Conservation (phyloP, 2,797 vertebrate genomes). For the Pygocentrus nattereri region DNA sequence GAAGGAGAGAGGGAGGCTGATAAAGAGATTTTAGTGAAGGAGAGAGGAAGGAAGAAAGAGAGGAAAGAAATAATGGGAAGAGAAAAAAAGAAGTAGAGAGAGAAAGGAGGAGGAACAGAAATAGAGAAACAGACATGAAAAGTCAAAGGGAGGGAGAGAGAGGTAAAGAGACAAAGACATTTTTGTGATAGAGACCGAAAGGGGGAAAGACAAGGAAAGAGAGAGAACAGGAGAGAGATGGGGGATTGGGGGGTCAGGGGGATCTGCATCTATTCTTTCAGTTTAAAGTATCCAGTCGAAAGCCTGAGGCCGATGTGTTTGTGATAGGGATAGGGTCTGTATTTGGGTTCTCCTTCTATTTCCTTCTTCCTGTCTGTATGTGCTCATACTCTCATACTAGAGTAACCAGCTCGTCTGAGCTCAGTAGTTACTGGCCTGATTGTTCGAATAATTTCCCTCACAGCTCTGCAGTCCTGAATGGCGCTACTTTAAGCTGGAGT, state of each 20-base stretch:
- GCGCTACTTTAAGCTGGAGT: background rate
- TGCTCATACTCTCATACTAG: background rate
- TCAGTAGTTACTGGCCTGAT: constrained; percentile 6
- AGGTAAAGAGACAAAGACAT: background rate
- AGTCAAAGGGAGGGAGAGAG: background rate
- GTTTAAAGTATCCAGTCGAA: constrained; percentile 27
- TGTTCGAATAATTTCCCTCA: constrained; percentile 33
- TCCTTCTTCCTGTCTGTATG: constrained; percentile 9
- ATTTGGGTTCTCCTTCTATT: constrained; percentile 34
- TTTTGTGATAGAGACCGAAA: too few relatives aligned
- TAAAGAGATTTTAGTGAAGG: too few relatives aligned
- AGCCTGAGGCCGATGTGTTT: constrained; percentile 38
- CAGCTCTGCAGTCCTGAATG: constrained; percentile 4
- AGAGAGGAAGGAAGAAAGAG: background rate
- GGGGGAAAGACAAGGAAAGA: background rate
- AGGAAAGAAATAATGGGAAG: background rate
- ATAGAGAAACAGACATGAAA: too few relatives aligned
- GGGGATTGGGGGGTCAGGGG: too few relatives aligned
- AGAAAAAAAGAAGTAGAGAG: background rate
- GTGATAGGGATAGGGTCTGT: constrained; percentile 38
- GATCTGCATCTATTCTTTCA: constrained; percentile 19
- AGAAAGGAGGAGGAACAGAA: background rate
- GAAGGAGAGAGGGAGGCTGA: background rate
- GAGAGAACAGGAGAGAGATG: background rate
- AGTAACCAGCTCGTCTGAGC: constrained; percentile 7